Conservation (phyloP, 2,888 invertebrate genomes). For the Drosophila merina region DNA sequence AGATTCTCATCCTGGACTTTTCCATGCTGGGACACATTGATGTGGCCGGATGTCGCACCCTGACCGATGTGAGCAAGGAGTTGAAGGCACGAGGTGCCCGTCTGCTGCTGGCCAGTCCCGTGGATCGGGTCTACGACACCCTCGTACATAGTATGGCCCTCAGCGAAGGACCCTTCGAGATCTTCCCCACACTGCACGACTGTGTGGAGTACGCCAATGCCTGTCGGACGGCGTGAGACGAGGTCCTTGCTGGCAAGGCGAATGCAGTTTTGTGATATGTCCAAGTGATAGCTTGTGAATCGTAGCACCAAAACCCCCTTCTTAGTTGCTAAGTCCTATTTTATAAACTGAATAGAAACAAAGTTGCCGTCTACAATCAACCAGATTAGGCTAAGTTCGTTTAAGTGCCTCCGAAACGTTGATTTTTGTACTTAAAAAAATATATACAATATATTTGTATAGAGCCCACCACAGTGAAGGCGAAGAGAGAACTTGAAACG, state of each 20-base stretch:
- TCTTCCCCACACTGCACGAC: slow-evolving; percentile 88
- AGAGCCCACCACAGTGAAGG: slow-evolving; percentile 38
- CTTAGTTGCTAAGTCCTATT: slow-evolving; percentile 39
- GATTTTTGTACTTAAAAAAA: slow-evolving; percentile 64
- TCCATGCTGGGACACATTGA: slow-evolving; percentile 87
- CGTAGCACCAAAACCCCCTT: slow-evolving; percentile 45
- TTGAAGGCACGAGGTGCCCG: slow-evolving; percentile 85
- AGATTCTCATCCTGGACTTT: slow-evolving; percentile 86
- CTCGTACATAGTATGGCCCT: slow-evolving; percentile 82
- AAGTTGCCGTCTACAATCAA: slow-evolving; percentile 53
- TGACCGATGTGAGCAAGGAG: slow-evolving; percentile 85
- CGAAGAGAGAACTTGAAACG: slow-evolving; percentile 21
- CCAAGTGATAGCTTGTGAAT: slow-evolving; percentile 52
- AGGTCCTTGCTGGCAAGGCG: neutral
- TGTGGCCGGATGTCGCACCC: slow-evolving; percentile 86
- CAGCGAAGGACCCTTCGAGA: slow-evolving; percentile 83
- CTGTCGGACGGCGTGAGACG: slow-evolving; percentile 75
- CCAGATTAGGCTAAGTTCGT: slow-evolving; percentile 52
- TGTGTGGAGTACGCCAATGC: slow-evolving; percentile 85
- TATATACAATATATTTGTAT: slow-evolving; percentile 9
- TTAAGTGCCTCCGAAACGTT: slow-evolving; percentile 55
- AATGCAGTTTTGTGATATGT: slow-evolving; percentile 43
- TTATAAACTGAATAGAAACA: slow-evolving; percentile 32
- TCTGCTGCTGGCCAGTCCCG: slow-evolving; percentile 85
- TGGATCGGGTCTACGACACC: slow-evolving; percentile 84